Evolutionary conservation across 2,888 invertebrate species (phyloP).

Genomic region (Andrena flavipes): DNA sequence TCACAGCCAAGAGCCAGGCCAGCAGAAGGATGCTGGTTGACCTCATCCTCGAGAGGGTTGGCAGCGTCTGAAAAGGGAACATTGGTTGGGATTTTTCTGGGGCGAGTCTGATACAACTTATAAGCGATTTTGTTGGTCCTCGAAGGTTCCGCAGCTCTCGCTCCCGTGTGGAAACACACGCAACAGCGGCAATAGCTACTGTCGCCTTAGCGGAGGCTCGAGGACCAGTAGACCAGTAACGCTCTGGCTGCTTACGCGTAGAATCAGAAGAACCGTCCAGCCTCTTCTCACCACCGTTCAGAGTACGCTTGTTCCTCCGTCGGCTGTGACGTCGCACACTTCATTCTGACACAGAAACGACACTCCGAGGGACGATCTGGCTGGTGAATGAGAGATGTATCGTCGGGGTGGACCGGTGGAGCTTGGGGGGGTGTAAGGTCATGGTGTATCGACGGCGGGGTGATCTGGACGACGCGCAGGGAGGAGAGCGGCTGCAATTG

Average conservation of each 20-base stretch:
- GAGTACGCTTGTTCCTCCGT: conserved; percentile 6
- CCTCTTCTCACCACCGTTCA: conserved; percentile 14
- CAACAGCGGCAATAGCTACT: no score
- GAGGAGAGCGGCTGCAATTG: background rate
- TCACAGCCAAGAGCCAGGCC: conserved; percentile 31
- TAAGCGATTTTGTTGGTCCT: no score
- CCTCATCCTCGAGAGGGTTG: conserved; percentile 48
- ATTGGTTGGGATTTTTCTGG: no score
- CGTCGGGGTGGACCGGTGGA: conserved; percentile 2
- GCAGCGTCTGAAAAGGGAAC: background rate
- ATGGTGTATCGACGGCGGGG: background rate
- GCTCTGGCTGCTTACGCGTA: background rate
- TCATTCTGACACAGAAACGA: conserved; percentile 23
- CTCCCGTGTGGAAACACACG: no score
- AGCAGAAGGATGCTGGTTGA: conserved; percentile 55
- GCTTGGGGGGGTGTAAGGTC: conserved; percentile 5
- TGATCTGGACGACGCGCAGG: background rate
- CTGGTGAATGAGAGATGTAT: background rate
- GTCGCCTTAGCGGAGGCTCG: background rate
- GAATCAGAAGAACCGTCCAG: background rate
- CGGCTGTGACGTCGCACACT: conserved; percentile 16
- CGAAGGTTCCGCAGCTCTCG: no score
- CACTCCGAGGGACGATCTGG: conserved; percentile 6
- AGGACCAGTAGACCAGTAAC: background rate
- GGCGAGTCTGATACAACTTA: no score